phyloP scores from a whole-genome alignment of 2,797 vertebrate genomes.

The Poecilia picta region DNA sequence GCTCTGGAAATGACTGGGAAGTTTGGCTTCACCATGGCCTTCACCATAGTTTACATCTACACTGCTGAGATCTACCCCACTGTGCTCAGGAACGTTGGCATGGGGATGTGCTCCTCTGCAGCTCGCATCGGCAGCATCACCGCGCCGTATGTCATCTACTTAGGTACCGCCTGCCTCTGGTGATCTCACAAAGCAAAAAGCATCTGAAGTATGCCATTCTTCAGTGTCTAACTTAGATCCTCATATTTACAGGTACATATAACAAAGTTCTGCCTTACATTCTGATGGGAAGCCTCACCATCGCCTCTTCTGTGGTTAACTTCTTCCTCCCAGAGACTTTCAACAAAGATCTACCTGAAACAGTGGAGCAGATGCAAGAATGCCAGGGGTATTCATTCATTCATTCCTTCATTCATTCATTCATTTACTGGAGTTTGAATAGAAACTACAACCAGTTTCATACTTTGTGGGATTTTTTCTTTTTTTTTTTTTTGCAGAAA shows the following conservation, averaged over 20 bases:
- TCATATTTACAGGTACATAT: constrained; percentile 81
- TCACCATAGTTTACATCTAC: constrained; percentile 92
- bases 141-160: constrained; percentile 91
- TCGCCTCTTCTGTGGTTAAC: constrained; percentile 87
- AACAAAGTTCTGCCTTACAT: constrained; percentile 90
- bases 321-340: constrained; percentile 93
- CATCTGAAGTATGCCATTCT: background rate
- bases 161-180: constrained; percentile 73
- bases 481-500: background rate
- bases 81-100: constrained; percentile 91
- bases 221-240: constrained; percentile 24
- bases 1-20: constrained; percentile 91
- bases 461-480: background rate
- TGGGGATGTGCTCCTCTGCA: constrained; percentile 89
- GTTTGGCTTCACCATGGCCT: constrained; percentile 92
- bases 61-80: constrained; percentile 94
- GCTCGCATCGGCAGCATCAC: constrained; percentile 92
- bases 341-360: constrained; percentile 89
- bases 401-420: background rate
- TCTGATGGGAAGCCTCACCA: constrained; percentile 92
- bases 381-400: constrained; percentile 80
- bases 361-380: constrained; percentile 89
- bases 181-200: background rate
- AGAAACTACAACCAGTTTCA: background rate
- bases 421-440: background rate